Conservation (phyloP, 2,888 invertebrate genomes). For the Melanotus villosus region DNA sequence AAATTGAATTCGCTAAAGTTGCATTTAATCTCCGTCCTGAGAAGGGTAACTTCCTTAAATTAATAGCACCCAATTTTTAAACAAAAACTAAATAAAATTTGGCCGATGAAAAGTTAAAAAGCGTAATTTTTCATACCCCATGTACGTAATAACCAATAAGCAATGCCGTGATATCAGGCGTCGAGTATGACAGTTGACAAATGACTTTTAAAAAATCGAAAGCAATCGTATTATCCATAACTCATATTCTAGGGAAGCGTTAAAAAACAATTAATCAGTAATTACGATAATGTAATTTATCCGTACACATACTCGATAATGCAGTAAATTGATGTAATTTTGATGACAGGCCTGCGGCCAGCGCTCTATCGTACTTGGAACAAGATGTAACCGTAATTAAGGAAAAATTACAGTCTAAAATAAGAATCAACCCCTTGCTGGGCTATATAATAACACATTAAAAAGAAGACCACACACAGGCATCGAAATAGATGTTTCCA, state of each 20-base stretch:
- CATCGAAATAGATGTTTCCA: too few species aligned
- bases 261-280: conserved; percentile 19
- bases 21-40: conserved; percentile 3
- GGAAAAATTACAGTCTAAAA: too few species aligned
- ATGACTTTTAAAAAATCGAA: conserved; percentile 6
- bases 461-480: too few species aligned
- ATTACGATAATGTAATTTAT: conserved; percentile 2
- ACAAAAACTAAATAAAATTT: background rate
- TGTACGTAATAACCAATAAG: conserved; percentile 5
- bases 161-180: background rate
- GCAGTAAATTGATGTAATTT: background rate
- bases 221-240: background rate
- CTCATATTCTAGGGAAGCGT: background rate
- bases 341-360: background rate
- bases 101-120: background rate
- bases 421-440: too few species aligned
- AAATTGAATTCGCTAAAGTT: conserved; percentile 24
- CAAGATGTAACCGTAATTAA: too few species aligned
- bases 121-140: conserved; percentile 4
- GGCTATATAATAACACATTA: too few species aligned
- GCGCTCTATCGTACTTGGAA: too few species aligned
- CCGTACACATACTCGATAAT: background rate
- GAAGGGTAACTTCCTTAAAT: too few species aligned
- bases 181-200: conserved; percentile 14
- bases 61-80: too few species aligned